Conservation (phyloP, 2,113 vertebrate species). For the Dryoscopus gambensis region DNA sequence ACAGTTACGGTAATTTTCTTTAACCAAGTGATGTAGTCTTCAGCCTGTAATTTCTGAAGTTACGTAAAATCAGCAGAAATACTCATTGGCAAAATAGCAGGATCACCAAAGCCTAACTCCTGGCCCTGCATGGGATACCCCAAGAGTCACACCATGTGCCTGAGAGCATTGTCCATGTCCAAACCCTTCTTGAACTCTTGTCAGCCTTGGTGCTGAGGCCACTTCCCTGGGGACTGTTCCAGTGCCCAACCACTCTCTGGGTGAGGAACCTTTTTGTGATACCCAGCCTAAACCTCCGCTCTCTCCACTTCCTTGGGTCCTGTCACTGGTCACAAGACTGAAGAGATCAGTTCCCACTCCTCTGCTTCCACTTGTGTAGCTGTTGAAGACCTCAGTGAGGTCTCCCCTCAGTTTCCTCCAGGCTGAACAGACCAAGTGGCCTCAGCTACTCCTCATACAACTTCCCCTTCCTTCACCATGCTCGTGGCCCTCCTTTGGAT, state of each 20-base stretch:
- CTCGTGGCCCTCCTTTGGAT: not conserved
- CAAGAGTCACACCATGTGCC: no score
- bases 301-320: fast-evolving
- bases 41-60: not conserved
- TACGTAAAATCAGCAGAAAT: not conserved
- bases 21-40: not conserved
- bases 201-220: not conserved
- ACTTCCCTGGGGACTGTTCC: not conserved
- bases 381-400: not conserved
- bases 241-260: not conserved
- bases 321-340: not conserved
- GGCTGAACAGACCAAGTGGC: not conserved
- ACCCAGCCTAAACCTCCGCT: not conserved
- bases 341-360: not conserved
- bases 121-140: not conserved
- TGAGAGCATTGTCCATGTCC: not conserved
- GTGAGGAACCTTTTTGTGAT: not conserved
- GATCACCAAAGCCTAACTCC: not conserved
- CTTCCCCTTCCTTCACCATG: not conserved
- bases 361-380: not conserved
- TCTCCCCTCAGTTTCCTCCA: not conserved
- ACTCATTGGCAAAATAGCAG: not conserved
- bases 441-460: not conserved
- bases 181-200: not conserved
- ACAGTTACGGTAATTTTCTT: not conserved